phyloP scores from a whole-genome alignment of 2,888 invertebrate genomes.

The Drosophila anomalata region DNA sequence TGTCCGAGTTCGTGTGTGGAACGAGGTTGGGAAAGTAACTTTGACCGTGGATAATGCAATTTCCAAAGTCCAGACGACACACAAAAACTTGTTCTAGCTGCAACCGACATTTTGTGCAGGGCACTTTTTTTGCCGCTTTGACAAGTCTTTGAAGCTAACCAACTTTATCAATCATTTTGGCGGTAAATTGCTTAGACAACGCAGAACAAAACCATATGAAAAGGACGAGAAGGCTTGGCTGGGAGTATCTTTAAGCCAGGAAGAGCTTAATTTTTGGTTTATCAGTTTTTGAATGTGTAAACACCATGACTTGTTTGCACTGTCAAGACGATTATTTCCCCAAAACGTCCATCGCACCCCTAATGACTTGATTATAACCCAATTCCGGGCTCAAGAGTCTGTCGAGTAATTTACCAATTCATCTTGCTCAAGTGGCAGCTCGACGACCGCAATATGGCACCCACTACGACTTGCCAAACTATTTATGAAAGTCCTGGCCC shows the following conservation, averaged over 20 bases:
- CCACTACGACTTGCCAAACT: slow-evolving; percentile 39
- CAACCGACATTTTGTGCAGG: slow-evolving; percentile 39
- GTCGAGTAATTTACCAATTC: slow-evolving; percentile 68
- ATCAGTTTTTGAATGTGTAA: neutral
- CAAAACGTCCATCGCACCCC: slow-evolving; percentile 8
- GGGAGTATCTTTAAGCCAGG: neutral
- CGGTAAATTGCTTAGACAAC: slow-evolving; percentile 82
- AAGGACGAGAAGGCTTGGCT: neutral
- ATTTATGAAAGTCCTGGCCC: slow-evolving; percentile 37
- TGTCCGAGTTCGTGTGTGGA: slow-evolving; percentile 1
- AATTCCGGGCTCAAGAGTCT: slow-evolving; percentile 46
- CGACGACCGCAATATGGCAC: slow-evolving; percentile 59
- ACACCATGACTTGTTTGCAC: neutral
- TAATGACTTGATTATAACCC: slow-evolving; percentile 45
- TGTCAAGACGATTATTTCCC: slow-evolving; percentile 14
- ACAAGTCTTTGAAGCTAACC: slow-evolving; percentile 37
- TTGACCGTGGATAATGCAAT: slow-evolving; percentile 61
- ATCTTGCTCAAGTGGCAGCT: slow-evolving; percentile 58
- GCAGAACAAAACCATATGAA: slow-evolving; percentile 52
- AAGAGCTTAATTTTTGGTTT: neutral
- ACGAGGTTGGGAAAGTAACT: slow-evolving; percentile 32
- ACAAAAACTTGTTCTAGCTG: slow-evolving; percentile 44
- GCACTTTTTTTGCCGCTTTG: slow-evolving; percentile 36
- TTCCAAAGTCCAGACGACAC: slow-evolving; percentile 27
- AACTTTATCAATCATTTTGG: slow-evolving; percentile 83